Evolutionary conservation across 2,888 invertebrate species (phyloP).

Genomic region (Linnaemya vulpina): DNA sequence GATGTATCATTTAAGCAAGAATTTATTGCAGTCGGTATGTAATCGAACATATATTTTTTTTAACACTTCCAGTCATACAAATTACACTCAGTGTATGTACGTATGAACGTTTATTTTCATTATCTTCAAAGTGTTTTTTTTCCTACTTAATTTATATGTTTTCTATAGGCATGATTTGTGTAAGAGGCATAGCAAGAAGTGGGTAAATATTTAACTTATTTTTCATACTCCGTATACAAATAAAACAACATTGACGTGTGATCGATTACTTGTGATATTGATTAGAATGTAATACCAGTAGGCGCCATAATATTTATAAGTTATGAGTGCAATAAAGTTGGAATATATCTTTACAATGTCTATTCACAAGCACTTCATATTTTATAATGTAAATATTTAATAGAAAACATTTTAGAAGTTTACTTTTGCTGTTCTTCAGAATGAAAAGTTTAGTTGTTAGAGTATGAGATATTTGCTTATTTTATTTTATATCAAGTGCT

Average conservation of each 20-base stretch:
- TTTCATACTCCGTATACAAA: constrained; percentile 37
- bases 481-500: too few relatives aligned
- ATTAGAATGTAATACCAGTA: constrained; percentile 72
- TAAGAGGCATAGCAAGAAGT: constrained; percentile 9
- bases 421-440: not conserved
- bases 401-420: not conserved
- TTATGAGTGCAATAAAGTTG: constrained; percentile 49
- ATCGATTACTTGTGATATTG: constrained; percentile 69
- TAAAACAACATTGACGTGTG: constrained; percentile 60
- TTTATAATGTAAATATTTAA: constrained; percentile 7
- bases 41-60: not conserved
- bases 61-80: constrained; percentile 3
- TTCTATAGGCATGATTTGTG: constrained; percentile 17
- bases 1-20: constrained; percentile 48
- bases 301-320: constrained; percentile 73
- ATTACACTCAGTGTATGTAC: not conserved
- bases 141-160: constrained; percentile 38
- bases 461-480: not conserved
- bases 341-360: constrained; percentile 30
- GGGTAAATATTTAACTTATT: constrained; percentile 48
- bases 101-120: not conserved
- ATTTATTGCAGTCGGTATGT: constrained; percentile 36
- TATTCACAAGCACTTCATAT: constrained; percentile 2
- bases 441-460: not conserved
- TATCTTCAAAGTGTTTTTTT: not conserved